A percentile compares a stretch with the other conserved stretches of the same genome.
phyloP scores from a whole-genome alignment of 1,140 invertebrate genomes.

The Drosophila malerkotliana region DNA sequence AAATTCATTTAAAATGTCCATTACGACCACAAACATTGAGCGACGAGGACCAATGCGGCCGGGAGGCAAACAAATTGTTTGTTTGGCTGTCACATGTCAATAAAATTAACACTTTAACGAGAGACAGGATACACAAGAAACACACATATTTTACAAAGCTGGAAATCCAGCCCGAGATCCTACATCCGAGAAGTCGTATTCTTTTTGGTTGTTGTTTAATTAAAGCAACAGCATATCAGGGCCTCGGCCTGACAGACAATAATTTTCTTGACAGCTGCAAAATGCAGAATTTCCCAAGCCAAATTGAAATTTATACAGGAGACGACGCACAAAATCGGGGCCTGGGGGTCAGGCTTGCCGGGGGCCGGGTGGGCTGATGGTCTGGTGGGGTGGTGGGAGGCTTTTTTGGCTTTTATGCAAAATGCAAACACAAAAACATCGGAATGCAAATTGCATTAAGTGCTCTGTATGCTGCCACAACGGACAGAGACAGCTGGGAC shows the following conservation, averaged over 20 bases:
- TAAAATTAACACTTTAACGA: constrained; percentile 77
- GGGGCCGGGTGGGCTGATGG: background rate
- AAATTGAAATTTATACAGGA: constrained; percentile 75
- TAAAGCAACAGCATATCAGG: constrained; percentile 63
- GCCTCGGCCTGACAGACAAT: constrained; percentile 49
- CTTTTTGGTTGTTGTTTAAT: constrained; percentile 61
- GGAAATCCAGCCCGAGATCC: background rate
- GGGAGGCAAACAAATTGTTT: constrained; percentile 64
- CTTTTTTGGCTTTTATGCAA: constrained; percentile 49
- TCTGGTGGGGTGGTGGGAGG: background rate
- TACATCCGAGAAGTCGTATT: constrained; percentile 15
- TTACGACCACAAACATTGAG: constrained; percentile 59
- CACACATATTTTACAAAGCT: constrained; percentile 34
- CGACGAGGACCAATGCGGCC: constrained; percentile 51
- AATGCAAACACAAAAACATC: constrained; percentile 44
- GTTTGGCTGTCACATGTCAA: constrained; percentile 76
- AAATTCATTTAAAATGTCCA: constrained; percentile 69
- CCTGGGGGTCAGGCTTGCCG: background rate
- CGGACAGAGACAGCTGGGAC: constrained; percentile 8
- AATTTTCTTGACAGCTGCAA: constrained; percentile 76
- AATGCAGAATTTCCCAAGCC: constrained; percentile 68
- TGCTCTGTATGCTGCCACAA: constrained; percentile 34
- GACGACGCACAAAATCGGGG: constrained; percentile 2
- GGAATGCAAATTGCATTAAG: constrained; percentile 74
- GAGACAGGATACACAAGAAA: constrained; percentile 9